phyloP scores from a whole-genome alignment of 2,888 invertebrate genomes.

The Notodonta ziczac region DNA sequence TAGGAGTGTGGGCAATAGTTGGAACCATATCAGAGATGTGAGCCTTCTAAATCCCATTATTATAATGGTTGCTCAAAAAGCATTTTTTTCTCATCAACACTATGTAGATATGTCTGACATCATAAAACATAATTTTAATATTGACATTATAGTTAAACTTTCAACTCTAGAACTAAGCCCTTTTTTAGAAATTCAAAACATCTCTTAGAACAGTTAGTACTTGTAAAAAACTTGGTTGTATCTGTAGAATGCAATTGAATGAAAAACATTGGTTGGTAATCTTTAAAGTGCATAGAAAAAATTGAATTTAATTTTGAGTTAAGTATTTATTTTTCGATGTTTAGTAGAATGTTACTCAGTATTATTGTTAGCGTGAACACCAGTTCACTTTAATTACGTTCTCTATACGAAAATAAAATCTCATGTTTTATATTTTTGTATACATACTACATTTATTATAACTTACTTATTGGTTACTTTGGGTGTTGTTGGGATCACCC shows the following conservation, averaged over 20 bases:
- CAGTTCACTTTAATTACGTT: not conserved
- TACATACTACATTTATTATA: not conserved
- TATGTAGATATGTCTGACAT: too few relatives aligned
- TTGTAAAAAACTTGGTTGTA: too few relatives aligned
- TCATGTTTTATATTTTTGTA: constrained; percentile 1
- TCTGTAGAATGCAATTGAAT: too few relatives aligned
- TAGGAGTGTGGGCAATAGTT: constrained; percentile 22
- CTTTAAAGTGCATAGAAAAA: not conserved
- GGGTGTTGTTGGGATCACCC: too few relatives aligned
- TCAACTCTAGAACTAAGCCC: too few relatives aligned
- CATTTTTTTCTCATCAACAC: not conserved
- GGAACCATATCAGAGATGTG: constrained; percentile 42
- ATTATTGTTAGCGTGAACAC: not conserved
- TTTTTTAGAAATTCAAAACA: too few relatives aligned
- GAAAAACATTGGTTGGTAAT: not conserved
- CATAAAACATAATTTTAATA: too few relatives aligned
- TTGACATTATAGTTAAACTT: too few relatives aligned
- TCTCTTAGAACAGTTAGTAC: too few relatives aligned
- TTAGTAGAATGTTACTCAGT: not conserved
- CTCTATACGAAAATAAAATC: not conserved
- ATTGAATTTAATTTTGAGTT: not conserved
- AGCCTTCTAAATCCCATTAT: constrained; percentile 20
- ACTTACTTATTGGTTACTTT: too few relatives aligned
- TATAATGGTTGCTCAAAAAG: constrained; percentile 25
- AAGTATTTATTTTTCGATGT: not conserved